These are phyloP conservation scores for Catharus ustulatus DNA, from an alignment of 2,797 vertebrate species.

Conservation along the genomic window DNA sequence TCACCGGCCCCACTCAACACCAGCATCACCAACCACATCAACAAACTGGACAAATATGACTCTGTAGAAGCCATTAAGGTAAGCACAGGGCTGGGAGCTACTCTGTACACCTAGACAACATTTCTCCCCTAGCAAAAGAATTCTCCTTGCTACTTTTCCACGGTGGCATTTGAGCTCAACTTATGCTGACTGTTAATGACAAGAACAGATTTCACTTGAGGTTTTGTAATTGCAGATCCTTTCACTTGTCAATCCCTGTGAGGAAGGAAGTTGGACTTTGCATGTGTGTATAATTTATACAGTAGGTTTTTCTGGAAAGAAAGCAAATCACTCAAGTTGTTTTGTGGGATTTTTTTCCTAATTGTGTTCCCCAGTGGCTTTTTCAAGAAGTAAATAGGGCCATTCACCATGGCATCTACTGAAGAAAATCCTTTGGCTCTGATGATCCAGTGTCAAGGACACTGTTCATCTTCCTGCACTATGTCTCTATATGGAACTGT, in stretches of 20 bases:
- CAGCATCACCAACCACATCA: conserved; percentile 98
- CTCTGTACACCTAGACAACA: fast-evolving
- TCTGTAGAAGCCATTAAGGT: conserved; percentile 98
- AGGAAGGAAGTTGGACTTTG: background rate
- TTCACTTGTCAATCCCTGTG: background rate
- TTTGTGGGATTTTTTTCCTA: background rate
- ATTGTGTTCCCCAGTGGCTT: background rate
- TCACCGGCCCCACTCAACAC: conserved; percentile 94
- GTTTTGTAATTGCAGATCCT: background rate
- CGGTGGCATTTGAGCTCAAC: background rate
- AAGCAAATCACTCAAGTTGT: background rate
- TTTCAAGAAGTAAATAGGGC: background rate
- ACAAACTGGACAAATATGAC: conserved; percentile 98
- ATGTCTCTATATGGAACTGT: background rate
- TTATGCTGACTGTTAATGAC: background rate
- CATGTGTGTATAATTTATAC: background rate
- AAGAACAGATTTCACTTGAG: background rate
- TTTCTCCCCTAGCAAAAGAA: background rate
- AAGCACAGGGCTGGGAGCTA: background rate
- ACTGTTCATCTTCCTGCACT: background rate
- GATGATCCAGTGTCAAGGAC: background rate
- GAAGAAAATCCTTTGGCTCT: background rate
- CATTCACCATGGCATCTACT: background rate
- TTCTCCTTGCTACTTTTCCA: background rate
- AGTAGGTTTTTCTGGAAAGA: background rate